A percentile compares a stretch with the other conserved stretches of the same genome.
Evolutionary conservation across 2,888 invertebrate species (phyloP).

Genomic region (Harmothoe impar): DNA sequence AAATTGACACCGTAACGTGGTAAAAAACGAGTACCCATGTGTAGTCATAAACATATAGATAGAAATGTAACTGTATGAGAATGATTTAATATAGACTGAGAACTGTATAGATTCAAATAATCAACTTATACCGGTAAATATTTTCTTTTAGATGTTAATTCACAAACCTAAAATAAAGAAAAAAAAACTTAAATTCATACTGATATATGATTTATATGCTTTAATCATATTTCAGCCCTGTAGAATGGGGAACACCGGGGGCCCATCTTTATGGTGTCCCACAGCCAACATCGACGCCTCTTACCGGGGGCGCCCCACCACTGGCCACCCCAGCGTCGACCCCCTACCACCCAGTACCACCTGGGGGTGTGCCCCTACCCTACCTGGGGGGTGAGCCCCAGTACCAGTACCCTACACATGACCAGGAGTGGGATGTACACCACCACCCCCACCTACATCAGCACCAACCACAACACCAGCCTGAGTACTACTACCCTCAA

Average conservation of each 20-base stretch:
- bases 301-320: neutral
- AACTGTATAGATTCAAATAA: too few relatives aligned
- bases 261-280: neutral
- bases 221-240: neutral
- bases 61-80: too few relatives aligned
- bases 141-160: too few relatives aligned
- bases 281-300: slow-evolving; percentile 1
- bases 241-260: slow-evolving; percentile 37
- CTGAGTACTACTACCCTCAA: neutral
- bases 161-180: too few relatives aligned
- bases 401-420: slow-evolving; percentile 43
- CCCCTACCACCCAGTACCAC: neutral
- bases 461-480: too few relatives aligned
- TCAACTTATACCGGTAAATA: too few relatives aligned
- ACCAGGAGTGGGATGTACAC: slow-evolving; percentile 2
- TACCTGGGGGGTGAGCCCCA: neutral
- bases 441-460: slow-evolving; percentile 3
- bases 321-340: slow-evolving; percentile 23
- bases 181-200: too few relatives aligned
- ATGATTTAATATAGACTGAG: too few relatives aligned
- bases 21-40: too few relatives aligned
- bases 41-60: too few relatives aligned
- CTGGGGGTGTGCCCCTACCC: neutral
- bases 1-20: too few relatives aligned
- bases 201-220: too few relatives aligned